Evolutionary conservation across 2,797 vertebrate species (phyloP), one percentile per base, ranked within the genome.

Genomic region (Gallirallus australis): DNA sequence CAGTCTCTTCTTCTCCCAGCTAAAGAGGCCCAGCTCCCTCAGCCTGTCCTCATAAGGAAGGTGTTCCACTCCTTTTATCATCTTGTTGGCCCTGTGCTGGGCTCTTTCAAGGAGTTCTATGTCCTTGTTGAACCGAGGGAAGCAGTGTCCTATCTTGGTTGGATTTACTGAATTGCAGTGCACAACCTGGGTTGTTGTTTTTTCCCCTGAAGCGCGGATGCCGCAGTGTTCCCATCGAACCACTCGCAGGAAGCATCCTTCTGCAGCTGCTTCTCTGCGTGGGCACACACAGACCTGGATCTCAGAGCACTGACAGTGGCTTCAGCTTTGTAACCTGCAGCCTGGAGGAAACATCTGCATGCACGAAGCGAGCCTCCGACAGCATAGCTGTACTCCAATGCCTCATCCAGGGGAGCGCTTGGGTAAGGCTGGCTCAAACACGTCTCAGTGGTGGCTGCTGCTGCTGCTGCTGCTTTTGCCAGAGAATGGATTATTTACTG

Each of bases 351-450:
- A 18, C 8, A 3, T 11, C 48, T n/a, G 65, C 33, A 57, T 17
- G 30, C 52, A 6, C 0, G 1, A 70, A 35, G n/a, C 0, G 5
- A 68, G 54, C 0, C 0, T 14, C 71, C 6, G 5, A 47, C 40
- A 28, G 0, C 0, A 3, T 5, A 59, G 47, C 73, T 48, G 45
- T 37, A 63, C 56, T 37, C 35, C 2, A 0, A 2, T 16, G 39
- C 11, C 0, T 1, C 7, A 28, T 16, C n/a, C 83, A 69, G 88
- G 54, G 82, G 86, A 84, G 89, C 4, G 15, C 39, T 30, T 50
- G 60, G 76, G 30, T 40, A 6, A 78, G 40, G 33, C 24, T 70
- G 80, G 8, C 40, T 66, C 21, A 30, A 61, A 19, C 1, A 0
- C 2, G 4, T 11, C 48, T 33, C 1, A 1, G 24, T 52, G 47